These are phyloP conservation scores for Irena cyanogastra DNA, from an alignment of 2,113 vertebrate genomes.

Conservation along the genomic window DNA sequence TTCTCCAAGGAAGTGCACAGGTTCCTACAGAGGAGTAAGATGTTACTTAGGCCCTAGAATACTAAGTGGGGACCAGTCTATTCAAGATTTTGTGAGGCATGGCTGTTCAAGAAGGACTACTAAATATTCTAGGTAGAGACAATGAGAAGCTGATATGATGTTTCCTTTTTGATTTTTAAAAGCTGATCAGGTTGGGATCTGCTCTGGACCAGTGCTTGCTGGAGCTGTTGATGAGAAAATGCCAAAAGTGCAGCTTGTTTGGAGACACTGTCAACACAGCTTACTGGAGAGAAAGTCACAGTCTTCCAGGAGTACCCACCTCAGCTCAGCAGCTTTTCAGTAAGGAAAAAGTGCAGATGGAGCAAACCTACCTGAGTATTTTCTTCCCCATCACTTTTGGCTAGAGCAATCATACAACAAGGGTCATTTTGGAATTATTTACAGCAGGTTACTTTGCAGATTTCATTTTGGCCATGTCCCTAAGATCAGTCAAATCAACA, in stretches of 20 bases:
- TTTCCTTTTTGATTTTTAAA: neutral
- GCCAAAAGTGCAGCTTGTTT: conserved; percentile 74
- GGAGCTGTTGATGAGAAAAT: conserved; percentile 81
- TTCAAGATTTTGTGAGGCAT: neutral
- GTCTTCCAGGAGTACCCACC: conserved; percentile 70
- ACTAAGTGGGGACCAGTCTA: neutral
- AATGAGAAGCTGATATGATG: neutral
- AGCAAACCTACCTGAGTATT: neutral
- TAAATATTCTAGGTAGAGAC: neutral
- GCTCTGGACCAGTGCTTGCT: conserved; percentile 71
- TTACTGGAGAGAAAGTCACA: conserved; percentile 76
- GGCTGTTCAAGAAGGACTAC: neutral
- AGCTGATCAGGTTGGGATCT: conserved; percentile 76
- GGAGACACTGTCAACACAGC: conserved; percentile 79
- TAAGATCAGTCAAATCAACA: neutral
- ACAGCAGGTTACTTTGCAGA: neutral
- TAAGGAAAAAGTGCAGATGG: neutral
- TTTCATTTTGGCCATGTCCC: neutral
- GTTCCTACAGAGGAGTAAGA: neutral
- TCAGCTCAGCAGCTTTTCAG: conserved; percentile 71
- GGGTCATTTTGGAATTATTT: neutral
- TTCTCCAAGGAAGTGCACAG: neutral
- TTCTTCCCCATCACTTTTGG: neutral
- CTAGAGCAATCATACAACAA: neutral
- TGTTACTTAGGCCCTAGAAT: neutral